A percentile compares a stretch with the other conserved stretches of the same genome.
phyloP scores from a whole-genome alignment of 2,113 vertebrate genomes.

The Amphiprion percula region DNA sequence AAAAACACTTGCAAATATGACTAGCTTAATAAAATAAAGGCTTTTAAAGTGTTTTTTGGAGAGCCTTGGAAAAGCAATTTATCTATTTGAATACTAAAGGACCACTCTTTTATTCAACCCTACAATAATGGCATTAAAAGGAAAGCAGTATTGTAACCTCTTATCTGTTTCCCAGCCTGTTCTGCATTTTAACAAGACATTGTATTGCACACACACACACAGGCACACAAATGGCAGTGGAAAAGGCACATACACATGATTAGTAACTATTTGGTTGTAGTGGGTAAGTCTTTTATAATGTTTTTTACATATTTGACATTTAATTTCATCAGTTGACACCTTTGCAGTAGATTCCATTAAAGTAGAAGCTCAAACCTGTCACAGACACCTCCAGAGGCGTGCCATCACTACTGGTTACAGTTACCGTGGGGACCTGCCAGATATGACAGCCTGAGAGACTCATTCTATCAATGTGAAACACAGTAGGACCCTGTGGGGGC shows the following conservation, averaged over 20 bases:
- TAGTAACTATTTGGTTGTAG: background rate
- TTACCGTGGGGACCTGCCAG: conserved; percentile 55
- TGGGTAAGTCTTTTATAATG: background rate
- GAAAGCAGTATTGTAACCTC: background rate
- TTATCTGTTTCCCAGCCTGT: background rate
- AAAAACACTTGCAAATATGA: conserved; percentile 25
- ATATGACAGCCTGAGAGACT: conserved; percentile 55
- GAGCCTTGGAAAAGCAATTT: conserved; percentile 5
- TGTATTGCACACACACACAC: background rate
- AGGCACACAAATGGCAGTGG: background rate
- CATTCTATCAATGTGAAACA: conserved; percentile 62
- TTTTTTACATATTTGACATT: conserved; percentile 43
- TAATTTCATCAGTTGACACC: conserved; percentile 49
- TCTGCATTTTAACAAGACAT: conserved; percentile 4
- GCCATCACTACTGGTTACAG: conserved; percentile 51
- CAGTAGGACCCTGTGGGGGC: conserved; percentile 51
- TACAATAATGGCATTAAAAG: conserved; percentile 26
- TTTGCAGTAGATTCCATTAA: conserved; percentile 44
- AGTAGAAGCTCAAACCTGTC: conserved; percentile 43
- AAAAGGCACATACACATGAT: background rate
- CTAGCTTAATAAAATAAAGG: conserved; percentile 22
- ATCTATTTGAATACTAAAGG: conserved; percentile 23
- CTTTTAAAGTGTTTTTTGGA: conserved; percentile 13
- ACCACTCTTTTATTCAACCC: background rate
- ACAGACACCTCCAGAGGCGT: conserved; percentile 33